Conservation (phyloP, 2,113 vertebrate species). For the Empidonax traillii region DNA sequence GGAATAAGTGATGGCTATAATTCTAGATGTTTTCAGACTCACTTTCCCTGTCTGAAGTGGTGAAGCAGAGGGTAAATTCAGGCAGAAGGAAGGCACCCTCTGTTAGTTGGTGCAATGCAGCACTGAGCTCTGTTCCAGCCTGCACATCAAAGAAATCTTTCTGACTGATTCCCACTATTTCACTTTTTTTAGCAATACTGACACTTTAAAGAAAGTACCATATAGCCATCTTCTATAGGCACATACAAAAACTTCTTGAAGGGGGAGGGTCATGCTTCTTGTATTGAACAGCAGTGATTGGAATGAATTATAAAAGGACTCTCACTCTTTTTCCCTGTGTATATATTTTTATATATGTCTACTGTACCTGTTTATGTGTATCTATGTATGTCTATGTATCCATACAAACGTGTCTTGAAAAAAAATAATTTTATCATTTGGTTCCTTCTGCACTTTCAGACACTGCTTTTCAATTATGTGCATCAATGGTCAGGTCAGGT, state of each 20-base stretch:
- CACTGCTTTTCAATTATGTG: not conserved
- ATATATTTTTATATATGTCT: not conserved
- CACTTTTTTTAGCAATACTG: not conserved
- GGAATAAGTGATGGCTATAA: not conserved
- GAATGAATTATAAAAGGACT: not conserved
- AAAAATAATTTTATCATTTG: not conserved
- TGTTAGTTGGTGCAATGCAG: conserved; percentile 16
- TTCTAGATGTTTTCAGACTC: not conserved
- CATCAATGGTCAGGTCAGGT: not conserved
- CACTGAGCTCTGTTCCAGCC: not conserved
- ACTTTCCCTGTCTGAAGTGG: not conserved
- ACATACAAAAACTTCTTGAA: not conserved
- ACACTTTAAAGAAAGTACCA: not conserved
- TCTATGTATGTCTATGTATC: not conserved
- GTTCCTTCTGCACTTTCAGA: not conserved
- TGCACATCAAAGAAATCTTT: not conserved
- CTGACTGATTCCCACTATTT: not conserved
- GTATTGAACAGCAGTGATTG: not conserved
- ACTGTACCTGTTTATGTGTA: not conserved
- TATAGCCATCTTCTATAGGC: not conserved
- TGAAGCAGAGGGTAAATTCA: not conserved
- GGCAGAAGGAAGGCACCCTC: not conserved
- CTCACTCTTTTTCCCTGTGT: not conserved
- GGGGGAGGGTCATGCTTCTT: not conserved
- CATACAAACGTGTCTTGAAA: not conserved